Base-by-base conservation (phyloP, 2,113 vertebrate species). In the Aegotheles bennettii region DNA sequence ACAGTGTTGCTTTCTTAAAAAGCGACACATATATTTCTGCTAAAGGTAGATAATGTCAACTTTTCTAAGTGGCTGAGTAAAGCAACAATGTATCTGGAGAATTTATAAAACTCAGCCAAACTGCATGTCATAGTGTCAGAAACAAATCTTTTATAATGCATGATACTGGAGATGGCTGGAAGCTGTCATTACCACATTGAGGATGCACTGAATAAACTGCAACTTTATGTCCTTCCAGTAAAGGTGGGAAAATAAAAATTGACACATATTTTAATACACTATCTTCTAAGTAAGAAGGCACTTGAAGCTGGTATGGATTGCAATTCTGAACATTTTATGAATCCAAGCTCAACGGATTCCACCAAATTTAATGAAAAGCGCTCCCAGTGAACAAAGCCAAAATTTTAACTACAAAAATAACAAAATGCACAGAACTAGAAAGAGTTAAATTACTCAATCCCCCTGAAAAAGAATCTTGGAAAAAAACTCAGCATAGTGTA, bases 21-120 rank as follows among this genome's bases (percentile, higher is more conserved):
- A 84, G 14, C 57, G 12, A 38, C 5, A n/a, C 14, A 10, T 60
- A 2, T 14, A 43, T 65, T 75, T 79, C 36, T 56, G 10, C 13
- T 16, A 77, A 31, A 88, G 12, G 20, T 14, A 54, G 40, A 36
- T 20, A 48, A 61, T 53, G 33, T 0, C 38, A 75, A 4, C 11
- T 67, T 85, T 93, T 61, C 21, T 33, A 57, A 74, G 10, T 28
- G n/a, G 5, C 35, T 31, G 35, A 70, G 16, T 25, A 48, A 76
- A 40, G 38, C 33, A 87, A 47, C 2, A 29, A 11, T 36, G 6
- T 57, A 15, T 19, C 29, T 61, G 10, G 19, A 84, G 16, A 69
- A 64, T 53, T 64, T 65, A 43, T 92, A 61, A 94, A 91, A 91
- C 7, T 38, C 7, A 9, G 24, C 56, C 20, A 92, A 84, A 85